phyloP scores from a whole-genome alignment of 2,113 vertebrate species.

The Coptodon rendalli region DNA sequence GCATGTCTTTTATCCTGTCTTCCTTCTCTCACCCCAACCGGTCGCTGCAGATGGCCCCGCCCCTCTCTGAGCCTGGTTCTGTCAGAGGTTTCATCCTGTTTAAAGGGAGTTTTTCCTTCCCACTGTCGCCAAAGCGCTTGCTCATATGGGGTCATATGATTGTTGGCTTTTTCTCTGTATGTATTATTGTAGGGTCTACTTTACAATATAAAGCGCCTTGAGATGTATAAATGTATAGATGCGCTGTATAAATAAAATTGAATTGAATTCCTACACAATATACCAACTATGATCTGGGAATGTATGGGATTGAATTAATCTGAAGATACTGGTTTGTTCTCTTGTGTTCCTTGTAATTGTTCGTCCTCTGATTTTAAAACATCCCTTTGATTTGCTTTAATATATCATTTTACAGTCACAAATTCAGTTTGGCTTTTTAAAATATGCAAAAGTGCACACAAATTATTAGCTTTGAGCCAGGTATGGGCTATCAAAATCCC shows the following conservation, averaged over 20 bases:
- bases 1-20: fast-evolving
- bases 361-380: background rate
- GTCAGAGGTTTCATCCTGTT: background rate
- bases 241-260: fast-evolving
- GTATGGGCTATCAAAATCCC: background rate
- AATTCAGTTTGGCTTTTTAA: background rate
- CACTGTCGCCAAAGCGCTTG: fast-evolving
- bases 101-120: background rate
- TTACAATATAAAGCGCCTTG: background rate
- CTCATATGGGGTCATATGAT: fast-evolving
- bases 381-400: background rate
- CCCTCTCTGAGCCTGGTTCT: background rate
- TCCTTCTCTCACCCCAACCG: background rate
- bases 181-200: background rate
- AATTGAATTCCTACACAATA: background rate
- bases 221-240: no score
- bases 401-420: background rate
- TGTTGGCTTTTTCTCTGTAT: background rate
- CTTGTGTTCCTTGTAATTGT: background rate
- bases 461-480: background rate
- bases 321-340: background rate
- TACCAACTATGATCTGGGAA: background rate
- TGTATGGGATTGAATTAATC: background rate
- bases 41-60: background rate
- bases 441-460: background rate